These are phyloP conservation scores for Salvelinus alpinus DNA, from an alignment of 2,113 vertebrate genomes.

Conservation along the genomic window DNA sequence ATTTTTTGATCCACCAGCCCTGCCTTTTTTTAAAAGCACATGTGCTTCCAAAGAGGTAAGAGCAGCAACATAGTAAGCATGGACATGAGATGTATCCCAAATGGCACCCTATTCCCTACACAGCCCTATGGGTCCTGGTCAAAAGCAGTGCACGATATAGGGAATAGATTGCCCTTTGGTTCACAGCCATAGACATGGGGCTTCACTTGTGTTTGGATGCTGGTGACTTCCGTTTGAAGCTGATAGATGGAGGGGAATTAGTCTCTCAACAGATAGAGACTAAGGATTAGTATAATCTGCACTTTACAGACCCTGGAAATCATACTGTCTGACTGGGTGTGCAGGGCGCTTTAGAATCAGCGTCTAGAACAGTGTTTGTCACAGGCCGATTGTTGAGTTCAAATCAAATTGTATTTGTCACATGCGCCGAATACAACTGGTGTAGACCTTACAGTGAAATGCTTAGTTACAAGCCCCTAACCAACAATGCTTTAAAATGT, in stretches of 20 bases:
- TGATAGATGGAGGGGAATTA: constrained; percentile 60
- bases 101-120: too few relatives aligned
- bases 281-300: constrained; percentile 70
- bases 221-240: constrained; percentile 58
- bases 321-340: constrained; percentile 60
- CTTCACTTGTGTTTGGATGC: constrained; percentile 53
- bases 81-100: background rate
- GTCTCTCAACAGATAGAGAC: constrained; percentile 59
- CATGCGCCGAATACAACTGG: too few relatives aligned
- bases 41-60: constrained; percentile 26
- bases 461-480: too few relatives aligned
- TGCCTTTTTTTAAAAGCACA: constrained; percentile 49
- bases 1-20: constrained; percentile 13
- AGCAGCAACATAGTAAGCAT: constrained; percentile 6
- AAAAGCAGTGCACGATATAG: too few relatives aligned
- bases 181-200: background rate
- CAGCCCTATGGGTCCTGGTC: too few relatives aligned
- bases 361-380: constrained; percentile 43
- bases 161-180: too few relatives aligned
- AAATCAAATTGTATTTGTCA: too few relatives aligned
- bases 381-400: background rate
- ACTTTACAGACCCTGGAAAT: constrained; percentile 72
- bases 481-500: too few relatives aligned
- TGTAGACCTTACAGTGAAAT: too few relatives aligned
- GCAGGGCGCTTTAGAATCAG: constrained; percentile 57